A percentile compares a stretch with the other conserved stretches of the same genome.
Evolutionary conservation across 2,888 invertebrate genomes (phyloP).

Genomic region (Monoplex corrugatus): DNA sequence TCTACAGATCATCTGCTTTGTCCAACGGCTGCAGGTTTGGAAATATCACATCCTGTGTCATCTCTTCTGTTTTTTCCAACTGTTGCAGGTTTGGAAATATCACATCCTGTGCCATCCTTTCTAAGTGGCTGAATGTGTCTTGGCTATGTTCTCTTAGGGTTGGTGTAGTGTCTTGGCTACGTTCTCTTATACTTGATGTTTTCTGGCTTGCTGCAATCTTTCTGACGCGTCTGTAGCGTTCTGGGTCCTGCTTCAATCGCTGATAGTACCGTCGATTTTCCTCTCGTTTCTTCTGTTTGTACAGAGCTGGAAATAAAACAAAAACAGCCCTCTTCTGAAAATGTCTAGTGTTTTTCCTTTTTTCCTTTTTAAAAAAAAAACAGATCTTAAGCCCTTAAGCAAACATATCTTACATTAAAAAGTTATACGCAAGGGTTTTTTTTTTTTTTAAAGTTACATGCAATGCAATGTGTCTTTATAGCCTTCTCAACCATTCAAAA

Average conservation of each 20-base stretch:
- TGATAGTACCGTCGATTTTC: slow-evolving; percentile 17
- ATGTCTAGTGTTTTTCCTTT: no score
- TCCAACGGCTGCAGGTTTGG: neutral
- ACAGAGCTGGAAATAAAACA: slow-evolving; percentile 28
- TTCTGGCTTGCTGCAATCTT: neutral
- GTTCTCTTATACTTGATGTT: neutral
- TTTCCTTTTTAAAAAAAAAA: neutral
- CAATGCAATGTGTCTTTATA: no score
- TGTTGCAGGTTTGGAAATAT: neutral
- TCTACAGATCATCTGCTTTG: neutral
- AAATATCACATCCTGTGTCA: neutral
- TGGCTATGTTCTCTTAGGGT: neutral
- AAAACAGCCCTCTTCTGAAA: slow-evolving; percentile 32
- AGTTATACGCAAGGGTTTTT: no score
- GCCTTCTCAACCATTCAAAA: no score
- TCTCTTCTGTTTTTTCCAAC: neutral
- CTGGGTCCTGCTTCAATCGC: slow-evolving; percentile 20
- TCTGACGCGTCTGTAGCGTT: slow-evolving; percentile 29
- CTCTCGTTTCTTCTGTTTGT: slow-evolving; percentile 37
- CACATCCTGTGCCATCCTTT: neutral
- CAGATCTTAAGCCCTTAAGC: no score
- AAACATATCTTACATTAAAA: no score
- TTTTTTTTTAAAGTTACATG: no score
- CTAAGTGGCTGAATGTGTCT: neutral
- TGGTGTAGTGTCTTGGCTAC: neutral